Conservation (phyloP, 2,888 invertebrate species). For the Drosophila gaucha region DNA sequence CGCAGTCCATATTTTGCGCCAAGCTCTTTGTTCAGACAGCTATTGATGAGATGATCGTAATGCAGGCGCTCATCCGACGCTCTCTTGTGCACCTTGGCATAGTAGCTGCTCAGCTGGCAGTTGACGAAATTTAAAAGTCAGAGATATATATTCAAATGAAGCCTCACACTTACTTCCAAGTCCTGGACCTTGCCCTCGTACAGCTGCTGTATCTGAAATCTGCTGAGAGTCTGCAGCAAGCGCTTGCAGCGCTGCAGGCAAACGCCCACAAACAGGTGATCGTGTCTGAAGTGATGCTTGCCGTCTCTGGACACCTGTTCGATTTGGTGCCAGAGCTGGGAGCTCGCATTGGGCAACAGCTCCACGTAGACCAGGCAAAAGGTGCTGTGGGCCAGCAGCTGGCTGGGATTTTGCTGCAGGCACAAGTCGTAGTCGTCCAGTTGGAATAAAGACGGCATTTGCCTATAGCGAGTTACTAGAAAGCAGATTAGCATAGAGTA, state of each 20-base stretch:
- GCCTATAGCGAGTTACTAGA: slow-evolving; percentile 69
- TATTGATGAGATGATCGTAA: slow-evolving; percentile 69
- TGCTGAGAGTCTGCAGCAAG: slow-evolving; percentile 31
- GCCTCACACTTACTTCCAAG: slow-evolving; percentile 49
- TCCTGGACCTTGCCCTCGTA: slow-evolving; percentile 44
- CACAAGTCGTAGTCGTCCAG: slow-evolving; percentile 82
- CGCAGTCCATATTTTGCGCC: slow-evolving; percentile 57
- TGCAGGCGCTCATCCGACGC: slow-evolving; percentile 59
- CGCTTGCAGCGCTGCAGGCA: slow-evolving; percentile 75
- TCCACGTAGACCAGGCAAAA: slow-evolving; percentile 81
- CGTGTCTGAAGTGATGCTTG: slow-evolving; percentile 74
- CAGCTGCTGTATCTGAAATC: slow-evolving; percentile 46
- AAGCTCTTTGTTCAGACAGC: slow-evolving; percentile 70
- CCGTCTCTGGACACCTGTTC: slow-evolving; percentile 60
- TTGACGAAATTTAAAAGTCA: background rate
- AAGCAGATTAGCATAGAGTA: background rate
- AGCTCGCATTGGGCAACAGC: slow-evolving; percentile 70
- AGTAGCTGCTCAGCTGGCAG: slow-evolving; percentile 68
- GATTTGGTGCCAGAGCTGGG: slow-evolving; percentile 75
- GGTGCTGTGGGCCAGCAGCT: slow-evolving; percentile 34
- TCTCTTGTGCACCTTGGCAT: slow-evolving; percentile 65
- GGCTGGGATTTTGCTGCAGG: slow-evolving; percentile 85
- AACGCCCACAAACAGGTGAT: slow-evolving; percentile 77
- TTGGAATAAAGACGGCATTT: slow-evolving; percentile 75
- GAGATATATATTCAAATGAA: no score